Percentiles rank a stretch among this genome's conserved stretches.
Conservation (phyloP, 1,140 invertebrate genomes). For the Odontomachus brunneus region DNA sequence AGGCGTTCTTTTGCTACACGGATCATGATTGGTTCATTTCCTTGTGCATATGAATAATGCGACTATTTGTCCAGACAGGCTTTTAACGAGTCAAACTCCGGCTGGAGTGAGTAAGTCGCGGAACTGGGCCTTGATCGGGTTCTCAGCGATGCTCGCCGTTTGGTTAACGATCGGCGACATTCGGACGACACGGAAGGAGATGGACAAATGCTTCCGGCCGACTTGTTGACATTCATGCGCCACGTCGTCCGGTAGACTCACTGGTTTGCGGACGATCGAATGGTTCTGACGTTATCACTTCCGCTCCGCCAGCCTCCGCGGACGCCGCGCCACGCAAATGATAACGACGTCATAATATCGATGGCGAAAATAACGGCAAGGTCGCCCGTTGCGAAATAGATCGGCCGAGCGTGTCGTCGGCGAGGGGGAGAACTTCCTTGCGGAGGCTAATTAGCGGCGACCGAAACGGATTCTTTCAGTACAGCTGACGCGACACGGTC, state of each 20-base stretch:
- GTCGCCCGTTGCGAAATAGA: slow-evolving; percentile 30
- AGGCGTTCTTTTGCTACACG: too few species aligned
- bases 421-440: neutral
- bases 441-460: slow-evolving; percentile 20
- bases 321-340: slow-evolving; percentile 8
- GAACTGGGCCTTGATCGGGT: too few species aligned
- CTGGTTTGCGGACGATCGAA: slow-evolving; percentile 31
- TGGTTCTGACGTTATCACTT: slow-evolving; percentile 57
- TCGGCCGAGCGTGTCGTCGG: neutral
- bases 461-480: too few species aligned
- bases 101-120: too few species aligned
- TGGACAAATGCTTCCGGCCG: slow-evolving; percentile 35
- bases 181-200: neutral
- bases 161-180: neutral
- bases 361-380: slow-evolving; percentile 58
- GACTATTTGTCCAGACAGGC: too few species aligned
- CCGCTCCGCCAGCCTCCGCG: slow-evolving; percentile 28
- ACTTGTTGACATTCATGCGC: slow-evolving; percentile 43
- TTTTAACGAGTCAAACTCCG: too few species aligned
- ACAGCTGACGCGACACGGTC: too few species aligned
- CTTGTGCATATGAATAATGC: too few species aligned
- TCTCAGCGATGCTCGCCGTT: too few species aligned
- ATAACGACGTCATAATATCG: slow-evolving; percentile 58
- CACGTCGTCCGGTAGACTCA: slow-evolving; percentile 8
- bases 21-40: too few species aligned